These are phyloP conservation scores for Holacanthella duospinosa DNA, from an alignment of 2,888 invertebrate genomes.

Conservation along the genomic window DNA sequence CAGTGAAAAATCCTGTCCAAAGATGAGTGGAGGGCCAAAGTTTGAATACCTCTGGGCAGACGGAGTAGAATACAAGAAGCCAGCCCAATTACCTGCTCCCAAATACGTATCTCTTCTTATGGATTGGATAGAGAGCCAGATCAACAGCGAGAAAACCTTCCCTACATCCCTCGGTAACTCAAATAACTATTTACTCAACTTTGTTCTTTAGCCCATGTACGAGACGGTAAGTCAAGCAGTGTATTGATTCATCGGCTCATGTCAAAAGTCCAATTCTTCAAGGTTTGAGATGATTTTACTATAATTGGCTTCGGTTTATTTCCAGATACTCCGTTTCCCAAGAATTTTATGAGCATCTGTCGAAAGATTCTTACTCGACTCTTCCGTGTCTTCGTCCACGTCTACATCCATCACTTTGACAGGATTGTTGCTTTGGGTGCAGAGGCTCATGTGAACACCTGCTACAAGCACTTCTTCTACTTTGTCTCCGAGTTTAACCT, in stretches of 20 bases:
- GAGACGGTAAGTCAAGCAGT: too few species aligned
- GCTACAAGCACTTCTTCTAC: slow-evolving; percentile 89
- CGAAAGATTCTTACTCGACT: slow-evolving; percentile 78
- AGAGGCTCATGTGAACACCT: slow-evolving; percentile 85
- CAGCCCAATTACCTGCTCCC: slow-evolving; percentile 69
- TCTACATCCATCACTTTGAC: slow-evolving; percentile 90
- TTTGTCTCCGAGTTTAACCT: slow-evolving; percentile 79
- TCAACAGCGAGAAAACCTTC: slow-evolving; percentile 76
- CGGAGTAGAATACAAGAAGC: slow-evolving; percentile 61
- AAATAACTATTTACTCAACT: not conserved
- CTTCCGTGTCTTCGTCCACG: slow-evolving; percentile 84
- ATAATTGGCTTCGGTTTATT: not conserved
- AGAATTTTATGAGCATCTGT: slow-evolving; percentile 63
- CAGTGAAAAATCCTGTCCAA: slow-evolving; percentile 69
- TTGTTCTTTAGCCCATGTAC: too few species aligned
- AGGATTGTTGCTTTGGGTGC: slow-evolving; percentile 74
- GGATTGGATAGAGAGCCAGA: slow-evolving; percentile 86
- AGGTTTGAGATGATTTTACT: not conserved
- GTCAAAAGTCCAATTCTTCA: too few species aligned
- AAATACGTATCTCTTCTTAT: slow-evolving; percentile 71
- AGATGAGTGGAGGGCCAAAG: slow-evolving; percentile 73
- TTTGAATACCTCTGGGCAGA: slow-evolving; percentile 89
- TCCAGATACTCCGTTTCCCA: slow-evolving; percentile 63
- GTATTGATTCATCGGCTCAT: too few species aligned
- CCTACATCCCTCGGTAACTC: slow-evolving; percentile 48